Evolutionary conservation across 2,113 vertebrate genomes (phyloP).

Genomic region (Menidia beryllina): DNA sequence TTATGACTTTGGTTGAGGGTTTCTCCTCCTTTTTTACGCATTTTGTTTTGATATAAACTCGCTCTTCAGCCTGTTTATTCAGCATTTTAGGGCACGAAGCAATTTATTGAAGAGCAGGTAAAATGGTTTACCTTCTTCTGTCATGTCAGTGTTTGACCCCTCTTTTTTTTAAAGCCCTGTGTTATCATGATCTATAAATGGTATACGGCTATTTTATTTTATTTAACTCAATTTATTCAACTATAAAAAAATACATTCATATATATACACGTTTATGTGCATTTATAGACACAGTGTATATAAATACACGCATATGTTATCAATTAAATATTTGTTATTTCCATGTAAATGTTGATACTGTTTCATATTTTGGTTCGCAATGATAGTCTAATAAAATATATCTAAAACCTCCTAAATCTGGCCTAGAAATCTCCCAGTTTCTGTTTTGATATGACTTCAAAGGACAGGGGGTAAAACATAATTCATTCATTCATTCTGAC

Average conservation of each 20-base stretch:
- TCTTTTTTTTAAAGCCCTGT: too few species aligned
- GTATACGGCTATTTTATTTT: too few species aligned
- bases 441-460: too few species aligned
- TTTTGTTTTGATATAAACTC: neutral
- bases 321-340: neutral
- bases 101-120: slow-evolving; percentile 11
- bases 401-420: slow-evolving; percentile 6
- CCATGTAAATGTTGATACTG: neutral
- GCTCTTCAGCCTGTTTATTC: slow-evolving; percentile 39
- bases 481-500: neutral
- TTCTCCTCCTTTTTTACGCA: too few species aligned
- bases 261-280: neutral
- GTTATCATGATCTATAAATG: too few species aligned
- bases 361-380: neutral
- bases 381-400: neutral
- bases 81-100: slow-evolving; percentile 5
- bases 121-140: slow-evolving; percentile 37
- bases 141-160: slow-evolving; percentile 16
- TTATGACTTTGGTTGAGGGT: slow-evolving; percentile 10
- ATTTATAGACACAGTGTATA: too few species aligned
- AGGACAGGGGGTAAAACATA: too few species aligned
- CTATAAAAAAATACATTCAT: too few species aligned
- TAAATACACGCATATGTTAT: too few species aligned
- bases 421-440: too few species aligned
- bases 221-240: too few species aligned